Base-by-base conservation (phyloP, 2,797 vertebrate genomes). In the Pseudochromis fuscus region DNA sequence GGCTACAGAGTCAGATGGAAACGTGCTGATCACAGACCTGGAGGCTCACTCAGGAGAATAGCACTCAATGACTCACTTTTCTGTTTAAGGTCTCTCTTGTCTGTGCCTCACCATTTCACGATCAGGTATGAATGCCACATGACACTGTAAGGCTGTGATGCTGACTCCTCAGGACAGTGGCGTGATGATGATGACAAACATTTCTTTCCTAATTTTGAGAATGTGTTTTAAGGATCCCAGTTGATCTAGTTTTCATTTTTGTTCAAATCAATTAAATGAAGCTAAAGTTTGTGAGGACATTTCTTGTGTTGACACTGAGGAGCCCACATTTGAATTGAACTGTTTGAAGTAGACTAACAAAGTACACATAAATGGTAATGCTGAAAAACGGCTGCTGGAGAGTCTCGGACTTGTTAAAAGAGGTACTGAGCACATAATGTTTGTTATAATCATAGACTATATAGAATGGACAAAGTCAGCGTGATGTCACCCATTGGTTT, bases 11-110 rank as follows among this genome's bases (percentile, higher is more conserved):
- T 89, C 94, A 1, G 96, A 98, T 67, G 96, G 96, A 87, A 96
- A 94, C 24, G 94, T 97, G 70, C 94, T 98, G 61, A 97, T 98
- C 83, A 93, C 95, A 56, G 95, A 96, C 68, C 87, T 96, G 85
- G 95, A 97, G 69, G 87, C 87, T 83, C 93, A 87, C 33, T 86
- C 92, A 6, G 90, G 89, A 61, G 93, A 95, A 72, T 94, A 95
- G 74, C 63, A 30, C 18, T 19, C 5, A 28, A 1, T 28, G 31
- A 52, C 37, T 52, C 24, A 4, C 16, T 21, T 44, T 13, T 55
- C 25, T 2, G 38, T 46, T n/a, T 42, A 53, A 31, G 37, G 5
- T 42, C 21, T 58, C 49, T 57, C 18, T 60, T 30, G 25, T 67
- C 60, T 2, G 18, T 42, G 38, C 52, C 58, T 67, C 46, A 21